Percentiles rank a stretch among this genome's conserved stretches.
phyloP scores from a whole-genome alignment of 2,113 vertebrate genomes.

The Corythoichthys intestinalis region DNA sequence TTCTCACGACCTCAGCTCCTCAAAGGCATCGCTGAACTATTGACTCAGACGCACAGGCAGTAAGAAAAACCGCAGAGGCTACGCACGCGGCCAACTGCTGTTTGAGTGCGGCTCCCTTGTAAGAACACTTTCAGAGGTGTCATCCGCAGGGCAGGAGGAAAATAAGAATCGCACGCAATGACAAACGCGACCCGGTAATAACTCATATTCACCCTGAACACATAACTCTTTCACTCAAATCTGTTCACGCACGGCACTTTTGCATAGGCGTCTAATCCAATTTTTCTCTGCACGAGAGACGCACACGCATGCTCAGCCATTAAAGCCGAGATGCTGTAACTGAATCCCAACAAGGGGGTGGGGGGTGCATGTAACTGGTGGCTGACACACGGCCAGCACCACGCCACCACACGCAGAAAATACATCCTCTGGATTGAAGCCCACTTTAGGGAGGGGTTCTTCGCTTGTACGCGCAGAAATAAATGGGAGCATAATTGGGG shows the following conservation, averaged over 20 bases:
- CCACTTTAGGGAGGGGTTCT: conserved; percentile 50
- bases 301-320: conserved; percentile 24
- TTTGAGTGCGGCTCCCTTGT: conserved; percentile 49
- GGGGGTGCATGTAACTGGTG: conserved; percentile 39
- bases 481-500: not conserved
- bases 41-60: conserved; percentile 69
- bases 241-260: not conserved
- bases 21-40: conserved; percentile 73
- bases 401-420: conserved; percentile 42
- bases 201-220: not conserved
- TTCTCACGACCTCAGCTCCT: conserved; percentile 84
- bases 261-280: not conserved
- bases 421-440: conserved; percentile 41
- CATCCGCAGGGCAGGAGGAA: conserved; percentile 55
- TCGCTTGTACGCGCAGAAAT: conserved; percentile 59
- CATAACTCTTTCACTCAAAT: not conserved
- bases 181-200: conserved; percentile 7
- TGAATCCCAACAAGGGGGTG: conserved; percentile 38
- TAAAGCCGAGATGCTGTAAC: conserved; percentile 53
- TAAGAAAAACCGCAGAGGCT: conserved; percentile 59
- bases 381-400: conserved; percentile 65
- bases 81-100: conserved; percentile 68
- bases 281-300: not conserved
- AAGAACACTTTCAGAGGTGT: conserved; percentile 55
- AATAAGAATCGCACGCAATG: conserved; percentile 36